Base-by-base conservation (phyloP, 2,797 vertebrate species). In the Sylvia borin region DNA sequence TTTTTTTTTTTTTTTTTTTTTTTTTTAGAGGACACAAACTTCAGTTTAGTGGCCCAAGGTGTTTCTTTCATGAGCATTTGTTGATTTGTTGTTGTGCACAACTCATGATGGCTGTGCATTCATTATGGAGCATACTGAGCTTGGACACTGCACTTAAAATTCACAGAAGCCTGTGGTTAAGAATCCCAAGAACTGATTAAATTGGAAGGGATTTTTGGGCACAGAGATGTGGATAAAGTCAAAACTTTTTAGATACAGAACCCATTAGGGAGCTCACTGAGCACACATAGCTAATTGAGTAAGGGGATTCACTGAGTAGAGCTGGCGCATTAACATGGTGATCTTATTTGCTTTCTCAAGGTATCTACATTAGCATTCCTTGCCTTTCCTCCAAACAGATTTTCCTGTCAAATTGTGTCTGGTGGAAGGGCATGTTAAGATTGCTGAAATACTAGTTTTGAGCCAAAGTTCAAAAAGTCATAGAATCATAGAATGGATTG, bases 1-100 rank as follows among this genome's bases (percentile, higher is more conserved):
- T 19, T 80, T 80, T 71, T 62, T 74, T 74, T 83, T 77, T 74
- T 7, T 20, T 34, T 80, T 80, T 66, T 62, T 77, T 74, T 83
- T 74, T 74, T 8, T 22, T 83, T 27, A 45, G 21, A 75, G 77
- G 47, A 21, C 17, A 24, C 27, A 62, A 9, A 9, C 54, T 60
- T 80, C 71, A 55, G 9, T 64, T 85, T 62, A 84, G 38, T 43
- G 25, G 34, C n/a, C 8, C 38, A 29, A 32, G 47, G 10, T 60
- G 36, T 68, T 81, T 17, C 9, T 67, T 75, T 75, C 32, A 54
- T 42, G 34, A 67, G 27, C 21, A 17, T 75, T 57, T 68, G 9
- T n/a, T n/a, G n/a, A n/a, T n/a, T n/a, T n/a, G n/a, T n/a, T n/a
- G n/a, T 53, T 45, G 7, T 47, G 55, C 47, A 24, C 12, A 72